phyloP scores from a whole-genome alignment of 1,140 invertebrate genomes.

The Uloborus diversus region DNA sequence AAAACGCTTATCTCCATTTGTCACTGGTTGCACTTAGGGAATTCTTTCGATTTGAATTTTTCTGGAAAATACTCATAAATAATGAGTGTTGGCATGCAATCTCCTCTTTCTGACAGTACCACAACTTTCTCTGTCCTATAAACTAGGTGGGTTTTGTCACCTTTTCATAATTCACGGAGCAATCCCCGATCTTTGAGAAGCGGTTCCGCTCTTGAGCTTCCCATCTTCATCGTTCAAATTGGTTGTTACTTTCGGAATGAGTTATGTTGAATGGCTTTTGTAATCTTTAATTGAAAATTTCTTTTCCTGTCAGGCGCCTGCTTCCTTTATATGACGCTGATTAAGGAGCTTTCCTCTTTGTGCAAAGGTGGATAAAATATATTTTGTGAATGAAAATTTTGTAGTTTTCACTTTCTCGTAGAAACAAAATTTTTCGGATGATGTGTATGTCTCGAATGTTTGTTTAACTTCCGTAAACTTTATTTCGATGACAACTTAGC shows the following conservation, averaged over 20 bases:
- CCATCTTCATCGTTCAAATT: no score
- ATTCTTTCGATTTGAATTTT: constrained; percentile 53
- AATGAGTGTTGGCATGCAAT: constrained; percentile 49
- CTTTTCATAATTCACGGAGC: constrained; percentile 45
- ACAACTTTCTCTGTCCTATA: constrained; percentile 8
- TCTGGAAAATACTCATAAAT: constrained; percentile 43
- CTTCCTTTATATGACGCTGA: no score
- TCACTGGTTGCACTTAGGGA: constrained; percentile 18
- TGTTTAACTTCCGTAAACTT: no score
- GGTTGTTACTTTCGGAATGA: neutral
- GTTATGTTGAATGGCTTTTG: constrained; percentile 24
- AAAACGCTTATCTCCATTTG: constrained; percentile 14
- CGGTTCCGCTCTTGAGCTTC: neutral
- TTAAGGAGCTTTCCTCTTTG: no score
- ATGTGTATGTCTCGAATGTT: no score
- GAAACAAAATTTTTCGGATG: no score
- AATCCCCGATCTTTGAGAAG: neutral
- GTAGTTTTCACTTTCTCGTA: no score
- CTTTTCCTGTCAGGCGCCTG: no score
- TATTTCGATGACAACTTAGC: no score
- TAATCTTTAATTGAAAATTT: constrained; percentile 28
- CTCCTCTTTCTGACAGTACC: constrained; percentile 17
- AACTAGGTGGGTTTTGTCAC: constrained; percentile 36
- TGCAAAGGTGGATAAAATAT: neutral
- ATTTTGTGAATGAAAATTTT: no score